Percentiles rank a stretch among this genome's conserved stretches.
Evolutionary conservation across 2,888 invertebrate genomes (phyloP).

Genomic region (Ceriagrion tenellum): DNA sequence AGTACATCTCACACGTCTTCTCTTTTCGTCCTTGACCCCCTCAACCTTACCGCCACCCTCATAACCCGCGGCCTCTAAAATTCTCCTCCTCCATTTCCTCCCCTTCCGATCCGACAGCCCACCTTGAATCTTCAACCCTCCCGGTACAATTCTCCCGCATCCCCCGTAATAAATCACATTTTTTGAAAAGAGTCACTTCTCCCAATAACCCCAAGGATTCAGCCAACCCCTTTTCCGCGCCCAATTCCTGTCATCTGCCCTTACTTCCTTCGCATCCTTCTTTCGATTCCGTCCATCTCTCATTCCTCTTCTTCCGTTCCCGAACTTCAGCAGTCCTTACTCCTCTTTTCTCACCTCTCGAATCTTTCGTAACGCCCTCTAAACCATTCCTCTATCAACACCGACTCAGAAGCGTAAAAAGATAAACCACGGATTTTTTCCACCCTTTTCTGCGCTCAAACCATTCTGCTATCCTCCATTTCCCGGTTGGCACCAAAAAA

Average conservation of each 20-base stretch:
- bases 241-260: not conserved
- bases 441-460: not conserved
- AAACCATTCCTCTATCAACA: no score
- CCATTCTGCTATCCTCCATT: not conserved
- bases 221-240: not conserved
- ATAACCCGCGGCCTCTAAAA: not conserved
- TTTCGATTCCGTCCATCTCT: not conserved
- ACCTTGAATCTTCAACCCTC: not conserved
- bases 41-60: not conserved
- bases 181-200: not conserved
- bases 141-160: constrained; percentile 2
- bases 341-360: not conserved
- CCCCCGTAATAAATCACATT: not conserved
- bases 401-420: no score
- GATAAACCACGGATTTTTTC: not conserved
- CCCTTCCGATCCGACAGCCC: not conserved
- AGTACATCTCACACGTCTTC: not conserved
- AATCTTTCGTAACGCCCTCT: not conserved
- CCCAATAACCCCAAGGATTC: not conserved
- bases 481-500: not conserved
- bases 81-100: not conserved
- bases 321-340: not conserved
- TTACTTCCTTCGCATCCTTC: not conserved
- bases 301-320: not conserved
- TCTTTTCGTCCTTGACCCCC: not conserved